phyloP scores from a whole-genome alignment of 2,888 invertebrate genomes.

The Agonopterix heracliana region DNA sequence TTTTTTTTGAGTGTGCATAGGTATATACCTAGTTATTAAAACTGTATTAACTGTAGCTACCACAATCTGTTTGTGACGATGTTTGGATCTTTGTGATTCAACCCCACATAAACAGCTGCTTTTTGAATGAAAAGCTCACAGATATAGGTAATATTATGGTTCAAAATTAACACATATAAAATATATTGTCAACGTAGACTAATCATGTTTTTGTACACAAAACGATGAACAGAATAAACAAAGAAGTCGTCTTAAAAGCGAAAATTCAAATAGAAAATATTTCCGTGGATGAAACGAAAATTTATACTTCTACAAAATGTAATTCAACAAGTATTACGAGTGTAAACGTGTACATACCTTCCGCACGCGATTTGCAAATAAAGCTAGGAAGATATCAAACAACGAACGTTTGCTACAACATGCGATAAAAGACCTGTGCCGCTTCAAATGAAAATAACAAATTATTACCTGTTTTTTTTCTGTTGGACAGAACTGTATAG shows the following conservation, averaged over 20 bases:
- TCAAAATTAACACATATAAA: too few relatives aligned
- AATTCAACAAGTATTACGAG: conserved; percentile 60
- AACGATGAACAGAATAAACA: neutral
- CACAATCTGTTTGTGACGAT: too few relatives aligned
- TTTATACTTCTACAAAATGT: conserved; percentile 39
- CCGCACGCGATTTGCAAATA: conserved; percentile 71
- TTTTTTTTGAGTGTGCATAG: too few relatives aligned
- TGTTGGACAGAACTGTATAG: neutral
- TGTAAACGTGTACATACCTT: conserved; percentile 34
- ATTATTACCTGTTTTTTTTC: conserved; percentile 39
- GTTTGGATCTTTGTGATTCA: too few relatives aligned
- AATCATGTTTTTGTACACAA: too few relatives aligned
- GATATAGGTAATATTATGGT: too few relatives aligned
- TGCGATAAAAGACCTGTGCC: conserved; percentile 57
- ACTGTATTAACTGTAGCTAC: too few relatives aligned
- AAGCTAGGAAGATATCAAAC: conserved; percentile 67
- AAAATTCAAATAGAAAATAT: too few relatives aligned
- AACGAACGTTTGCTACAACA: conserved; percentile 46
- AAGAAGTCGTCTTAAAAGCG: conserved; percentile 15
- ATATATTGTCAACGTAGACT: too few relatives aligned
- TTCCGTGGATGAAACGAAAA: conserved; percentile 5
- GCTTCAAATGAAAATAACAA: conserved; percentile 59
- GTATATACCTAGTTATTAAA: too few relatives aligned
- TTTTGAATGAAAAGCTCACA: too few relatives aligned
- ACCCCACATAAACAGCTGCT: too few relatives aligned